Conservation (phyloP, 2,888 invertebrate species). For the Drosophila neonasuta region DNA sequence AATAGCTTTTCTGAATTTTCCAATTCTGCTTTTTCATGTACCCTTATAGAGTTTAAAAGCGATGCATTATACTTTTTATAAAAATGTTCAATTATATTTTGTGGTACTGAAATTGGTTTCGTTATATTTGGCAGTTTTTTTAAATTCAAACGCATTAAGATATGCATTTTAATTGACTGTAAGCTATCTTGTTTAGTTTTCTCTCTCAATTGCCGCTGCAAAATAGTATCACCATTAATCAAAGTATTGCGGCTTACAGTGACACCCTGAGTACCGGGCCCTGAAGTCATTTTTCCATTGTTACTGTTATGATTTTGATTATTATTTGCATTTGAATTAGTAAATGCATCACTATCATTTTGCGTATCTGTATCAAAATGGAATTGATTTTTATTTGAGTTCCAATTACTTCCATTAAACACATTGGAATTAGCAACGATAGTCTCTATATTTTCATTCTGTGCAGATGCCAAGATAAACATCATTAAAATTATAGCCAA, state of each 20-base stretch:
- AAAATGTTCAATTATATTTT: slow-evolving; percentile 83
- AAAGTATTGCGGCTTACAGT: slow-evolving; percentile 64
- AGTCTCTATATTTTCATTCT: slow-evolving; percentile 18
- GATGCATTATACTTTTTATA: slow-evolving; percentile 76
- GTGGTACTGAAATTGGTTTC: slow-evolving; percentile 84
- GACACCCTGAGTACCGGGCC: slow-evolving; percentile 7
- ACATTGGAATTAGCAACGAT: slow-evolving; percentile 6
- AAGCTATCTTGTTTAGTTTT: slow-evolving; percentile 85
- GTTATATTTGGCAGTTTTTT: slow-evolving; percentile 86
- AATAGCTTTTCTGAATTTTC: slow-evolving; percentile 11
- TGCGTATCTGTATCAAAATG: background rate
- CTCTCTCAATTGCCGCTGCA: slow-evolving; percentile 83
- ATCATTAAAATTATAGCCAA: slow-evolving; percentile 30
- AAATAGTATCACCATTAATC: slow-evolving; percentile 62
- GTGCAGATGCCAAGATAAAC: slow-evolving; percentile 35
- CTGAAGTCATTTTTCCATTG: background rate
- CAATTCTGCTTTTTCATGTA: slow-evolving; percentile 6
- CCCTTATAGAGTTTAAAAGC: slow-evolving; percentile 7
- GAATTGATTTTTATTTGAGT: background rate
- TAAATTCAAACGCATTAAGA: slow-evolving; percentile 86
- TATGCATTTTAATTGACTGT: slow-evolving; percentile 86
- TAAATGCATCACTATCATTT: slow-evolving; percentile 1
- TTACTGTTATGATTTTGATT: slow-evolving; percentile 6
- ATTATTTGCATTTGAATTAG: background rate
- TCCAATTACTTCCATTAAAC: slow-evolving; percentile 2